These are phyloP conservation scores for Drosophila ezoana DNA, from an alignment of 2,888 invertebrate genomes.

Conservation along the genomic window DNA sequence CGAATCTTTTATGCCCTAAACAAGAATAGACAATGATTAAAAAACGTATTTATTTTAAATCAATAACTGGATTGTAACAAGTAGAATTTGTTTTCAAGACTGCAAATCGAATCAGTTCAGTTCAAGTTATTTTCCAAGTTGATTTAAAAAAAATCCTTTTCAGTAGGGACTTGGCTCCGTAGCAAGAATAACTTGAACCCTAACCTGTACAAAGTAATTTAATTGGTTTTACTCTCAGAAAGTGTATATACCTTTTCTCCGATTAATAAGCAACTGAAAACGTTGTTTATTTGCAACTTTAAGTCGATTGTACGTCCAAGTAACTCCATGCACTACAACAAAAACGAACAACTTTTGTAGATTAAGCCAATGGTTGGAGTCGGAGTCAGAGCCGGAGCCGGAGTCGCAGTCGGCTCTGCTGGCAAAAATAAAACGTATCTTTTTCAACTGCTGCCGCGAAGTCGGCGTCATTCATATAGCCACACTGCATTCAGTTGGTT, in stretches of 20 bases:
- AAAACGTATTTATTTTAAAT: too few relatives aligned
- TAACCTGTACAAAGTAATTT: neutral
- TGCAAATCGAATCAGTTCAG: too few relatives aligned
- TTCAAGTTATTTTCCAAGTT: too few relatives aligned
- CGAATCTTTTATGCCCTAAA: slow-evolving; percentile 10
- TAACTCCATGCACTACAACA: slow-evolving; percentile 30
- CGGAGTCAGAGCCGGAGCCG: neutral
- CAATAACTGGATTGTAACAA: too few relatives aligned
- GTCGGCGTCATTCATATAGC: slow-evolving; percentile 31
- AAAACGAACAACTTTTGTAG: slow-evolving; percentile 54
- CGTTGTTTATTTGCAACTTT: slow-evolving; percentile 57
- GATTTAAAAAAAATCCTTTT: too few relatives aligned
- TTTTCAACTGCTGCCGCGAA: slow-evolving; percentile 12
- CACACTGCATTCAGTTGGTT: slow-evolving; percentile 39
- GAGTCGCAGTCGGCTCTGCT: slow-evolving; percentile 12
- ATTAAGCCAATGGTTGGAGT: slow-evolving; percentile 38
- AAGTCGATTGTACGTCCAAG: slow-evolving; percentile 29
- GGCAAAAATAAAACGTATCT: slow-evolving; percentile 51
- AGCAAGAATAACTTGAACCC: too few relatives aligned
- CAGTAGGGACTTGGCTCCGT: too few relatives aligned
- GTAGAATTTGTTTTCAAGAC: too few relatives aligned
- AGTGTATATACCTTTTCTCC: neutral
- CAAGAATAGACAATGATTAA: neutral
- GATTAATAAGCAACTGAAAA: slow-evolving; percentile 49
- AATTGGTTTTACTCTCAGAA: neutral